Base-by-base conservation (phyloP, 2,888 invertebrate genomes). In the Zygogramma bicolorata region DNA sequence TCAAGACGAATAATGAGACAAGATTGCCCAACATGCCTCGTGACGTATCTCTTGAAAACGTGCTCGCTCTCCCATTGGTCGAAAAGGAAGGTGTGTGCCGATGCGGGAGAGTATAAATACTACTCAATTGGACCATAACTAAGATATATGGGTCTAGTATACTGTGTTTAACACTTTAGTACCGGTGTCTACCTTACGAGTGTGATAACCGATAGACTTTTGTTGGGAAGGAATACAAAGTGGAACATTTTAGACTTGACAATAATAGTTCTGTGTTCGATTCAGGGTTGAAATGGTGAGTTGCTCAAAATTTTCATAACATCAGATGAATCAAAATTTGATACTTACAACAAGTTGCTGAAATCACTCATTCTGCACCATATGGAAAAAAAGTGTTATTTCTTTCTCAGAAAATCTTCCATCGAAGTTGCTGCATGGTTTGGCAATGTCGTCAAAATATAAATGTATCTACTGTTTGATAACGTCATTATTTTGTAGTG, bases 71-170 rank as follows among this genome's bases (percentile, higher is more conserved):
- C 13, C 46, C n/a, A 63, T 63, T 63, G 63, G 63, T 31, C 18
- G 20, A 13, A 29, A 46, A 15, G 15, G 63, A 13, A 63, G 63
- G 63, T 46, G 63, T 63, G 63, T 46, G 25, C 10, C 53, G 3
- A 15, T 63, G 15, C 7, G 20, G 46, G 60, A 60, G 20, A 63
- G 63, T 63, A 63, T 63, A 63, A 63, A 63, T 63, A 46, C 63
- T 63, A 62, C 40, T 63, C 46, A 63, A 49, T 63, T 20, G 27
- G 31, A 46, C 27, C 34, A 53, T 25, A 63, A 15, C 27, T 20
- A 31, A 49, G 62, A 62, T 62, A 62, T 29, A 62, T 29, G 63
- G 46, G 10, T 25, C 20, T 29, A 38, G 13, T 34, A 61, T 22
- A 40, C n/a, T 40, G 40, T 31, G 61, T 34, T 10, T 38, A 38